A percentile compares a stretch with the other conserved stretches of the same genome.
phyloP scores from a whole-genome alignment of 2,888 invertebrate species.

The Chrysina gloriosa region DNA sequence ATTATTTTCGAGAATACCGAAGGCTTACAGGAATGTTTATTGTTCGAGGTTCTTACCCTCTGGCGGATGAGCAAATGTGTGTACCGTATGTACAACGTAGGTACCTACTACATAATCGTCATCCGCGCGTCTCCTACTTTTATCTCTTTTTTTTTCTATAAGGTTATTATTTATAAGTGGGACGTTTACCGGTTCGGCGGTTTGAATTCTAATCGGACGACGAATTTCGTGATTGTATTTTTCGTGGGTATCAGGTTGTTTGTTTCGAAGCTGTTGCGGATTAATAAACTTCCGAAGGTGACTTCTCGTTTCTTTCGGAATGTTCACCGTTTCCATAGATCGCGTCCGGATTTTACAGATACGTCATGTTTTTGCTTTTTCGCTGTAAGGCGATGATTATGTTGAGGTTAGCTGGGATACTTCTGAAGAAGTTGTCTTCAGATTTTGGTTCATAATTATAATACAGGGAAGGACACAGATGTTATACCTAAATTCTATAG shows the following conservation, averaged over 20 bases:
- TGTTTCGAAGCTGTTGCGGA: neutral
- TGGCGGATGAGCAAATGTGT: neutral
- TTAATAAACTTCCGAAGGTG: neutral
- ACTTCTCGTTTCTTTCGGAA: neutral
- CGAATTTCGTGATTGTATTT: neutral
- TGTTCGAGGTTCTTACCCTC: conserved; percentile 49
- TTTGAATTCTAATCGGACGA: conserved; percentile 18
- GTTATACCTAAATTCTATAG: too few relatives aligned
- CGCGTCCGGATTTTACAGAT: too few relatives aligned
- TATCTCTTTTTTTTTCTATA: neutral
- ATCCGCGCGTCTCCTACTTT: too few relatives aligned
- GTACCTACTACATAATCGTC: too few relatives aligned
- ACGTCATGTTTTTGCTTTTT: too few relatives aligned
- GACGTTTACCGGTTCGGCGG: conserved; percentile 19
- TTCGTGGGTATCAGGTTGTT: neutral
- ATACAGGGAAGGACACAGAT: too few relatives aligned
- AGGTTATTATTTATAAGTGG: conserved; percentile 38
- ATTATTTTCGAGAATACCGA: conserved; percentile 50
- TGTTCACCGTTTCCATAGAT: too few relatives aligned
- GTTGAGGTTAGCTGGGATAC: too few relatives aligned
- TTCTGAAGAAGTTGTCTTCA: too few relatives aligned
- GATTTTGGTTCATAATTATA: too few relatives aligned
- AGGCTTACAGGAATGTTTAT: conserved; percentile 49
- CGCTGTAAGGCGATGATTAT: too few relatives aligned
- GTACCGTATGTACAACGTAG: neutral